phyloP scores from a whole-genome alignment of 2,113 vertebrate species.

The Mus spicilegus region DNA sequence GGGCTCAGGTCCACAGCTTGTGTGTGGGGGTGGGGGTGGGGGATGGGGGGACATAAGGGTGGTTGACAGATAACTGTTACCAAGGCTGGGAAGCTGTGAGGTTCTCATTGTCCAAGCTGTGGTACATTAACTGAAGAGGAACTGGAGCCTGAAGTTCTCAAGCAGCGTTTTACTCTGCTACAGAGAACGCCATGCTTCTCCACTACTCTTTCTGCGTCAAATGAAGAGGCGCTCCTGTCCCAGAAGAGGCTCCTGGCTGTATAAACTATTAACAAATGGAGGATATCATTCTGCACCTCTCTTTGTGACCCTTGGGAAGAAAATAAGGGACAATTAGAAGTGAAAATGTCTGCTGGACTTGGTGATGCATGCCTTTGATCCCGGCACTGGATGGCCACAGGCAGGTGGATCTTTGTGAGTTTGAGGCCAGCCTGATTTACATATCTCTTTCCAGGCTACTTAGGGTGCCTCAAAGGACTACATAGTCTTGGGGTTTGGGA shows the following conservation, averaged over 20 bases:
- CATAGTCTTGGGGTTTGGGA: background rate
- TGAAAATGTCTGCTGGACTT: background rate
- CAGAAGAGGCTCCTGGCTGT: background rate
- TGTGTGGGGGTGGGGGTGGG: no score
- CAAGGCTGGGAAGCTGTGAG: background rate
- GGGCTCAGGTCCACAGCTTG: background rate
- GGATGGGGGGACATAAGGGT: background rate
- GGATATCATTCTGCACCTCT: background rate
- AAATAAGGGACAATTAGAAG: background rate
- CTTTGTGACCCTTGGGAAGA: background rate
- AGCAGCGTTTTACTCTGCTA: background rate
- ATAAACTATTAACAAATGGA: background rate
- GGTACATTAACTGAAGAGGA: background rate
- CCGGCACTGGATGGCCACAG: background rate
- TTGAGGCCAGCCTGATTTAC: background rate
- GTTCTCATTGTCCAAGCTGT: background rate
- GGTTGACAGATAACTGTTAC: background rate
- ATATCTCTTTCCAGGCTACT: background rate
- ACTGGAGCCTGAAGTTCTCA: background rate
- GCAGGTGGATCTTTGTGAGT: background rate
- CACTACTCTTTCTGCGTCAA: background rate
- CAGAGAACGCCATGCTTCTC: background rate
- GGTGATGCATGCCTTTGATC: background rate
- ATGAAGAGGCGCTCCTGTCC: background rate
- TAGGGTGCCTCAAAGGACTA: background rate